Base-by-base conservation (phyloP, 1,140 invertebrate species). In the Maniola jurtina region DNA sequence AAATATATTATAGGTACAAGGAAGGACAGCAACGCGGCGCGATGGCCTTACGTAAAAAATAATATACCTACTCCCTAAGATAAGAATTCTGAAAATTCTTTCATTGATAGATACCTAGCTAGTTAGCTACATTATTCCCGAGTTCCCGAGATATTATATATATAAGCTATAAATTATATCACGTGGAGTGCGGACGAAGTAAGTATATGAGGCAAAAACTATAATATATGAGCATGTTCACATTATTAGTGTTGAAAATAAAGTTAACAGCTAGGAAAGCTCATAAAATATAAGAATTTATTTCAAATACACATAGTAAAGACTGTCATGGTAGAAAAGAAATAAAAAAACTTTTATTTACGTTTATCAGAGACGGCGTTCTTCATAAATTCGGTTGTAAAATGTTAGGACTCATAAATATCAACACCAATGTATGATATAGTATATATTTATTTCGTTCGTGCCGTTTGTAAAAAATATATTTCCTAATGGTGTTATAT, bases 361-460 rank as follows among this genome's bases (percentile, higher is more conserved):
- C 33, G 5, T 55, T 55, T 55, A 55, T 34, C 52, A 55, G 48
- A 52, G 52, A 13, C 52, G 52, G 2, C 52, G 52, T 34, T 34
- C 25, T 55, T 34, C 25, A 55, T 55, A 33, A 55, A 55, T 34
- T 48, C 52, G 25, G 15, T 34, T 55, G 34, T 34, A 55, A 55
- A 33, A 34, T 34, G 33, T 55, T 34, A 55, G 52, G 0, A 55
- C 52, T 55, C n/a, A 14, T 55, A 15, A 55, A 55, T 55, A 55
- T 55, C 13, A 35, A 55, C 8, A 34, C 16, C 25, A 5, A n/a
- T 55, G 52, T 11, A n/a, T 34, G n/a, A 6, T 55, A 54, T 54
- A 42, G 3, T 11, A 5, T 45, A 2, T 11, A 11, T 45, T 45
- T 45, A 13, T 13, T 38, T 38, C 6, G 7, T 38, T 38, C 5